phyloP scores from a whole-genome alignment of 2,113 vertebrate species.

The Sinocyclocheilus anshuiensis region DNA sequence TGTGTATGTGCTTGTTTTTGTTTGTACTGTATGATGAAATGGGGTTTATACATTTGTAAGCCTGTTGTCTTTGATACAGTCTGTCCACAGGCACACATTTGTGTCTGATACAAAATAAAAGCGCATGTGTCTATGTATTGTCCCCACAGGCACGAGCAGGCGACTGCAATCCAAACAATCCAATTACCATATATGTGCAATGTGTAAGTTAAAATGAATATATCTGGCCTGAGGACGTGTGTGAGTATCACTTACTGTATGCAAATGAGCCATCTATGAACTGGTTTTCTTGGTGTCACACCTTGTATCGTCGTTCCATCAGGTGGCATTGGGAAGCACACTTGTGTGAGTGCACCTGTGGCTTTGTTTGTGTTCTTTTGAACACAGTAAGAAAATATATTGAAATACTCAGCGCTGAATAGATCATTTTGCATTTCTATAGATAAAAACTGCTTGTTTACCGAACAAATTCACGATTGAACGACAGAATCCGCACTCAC shows the following conservation, averaged over 20 bases:
- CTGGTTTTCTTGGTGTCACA: neutral
- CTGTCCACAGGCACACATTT: conserved; percentile 19
- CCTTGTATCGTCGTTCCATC: neutral
- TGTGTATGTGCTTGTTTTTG: conserved; percentile 24
- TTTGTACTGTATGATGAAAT: conserved; percentile 18
- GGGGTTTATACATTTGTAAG: neutral
- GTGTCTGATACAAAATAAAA: conserved; percentile 9
- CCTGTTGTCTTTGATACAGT: conserved; percentile 24
- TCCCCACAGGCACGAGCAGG: neutral
- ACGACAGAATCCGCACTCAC: neutral
- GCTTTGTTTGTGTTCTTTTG: conserved; percentile 4
- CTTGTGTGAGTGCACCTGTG: neutral
- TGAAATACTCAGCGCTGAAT: neutral
- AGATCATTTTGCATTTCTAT: conserved; percentile 24
- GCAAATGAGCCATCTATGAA: neutral
- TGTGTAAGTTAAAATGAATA: neutral
- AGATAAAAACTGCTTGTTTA: conserved; percentile 26
- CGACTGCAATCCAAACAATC: neutral
- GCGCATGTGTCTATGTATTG: neutral
- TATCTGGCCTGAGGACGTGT: neutral
- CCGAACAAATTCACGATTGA: neutral
- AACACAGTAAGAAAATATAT: neutral
- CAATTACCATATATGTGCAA: neutral
- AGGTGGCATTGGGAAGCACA: neutral
- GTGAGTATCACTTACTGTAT: neutral